Percentiles rank a stretch among this genome's conserved stretches.
Evolutionary conservation across 2,113 vertebrate genomes (phyloP).

Genomic region (Trochalopteron elliotii): DNA sequence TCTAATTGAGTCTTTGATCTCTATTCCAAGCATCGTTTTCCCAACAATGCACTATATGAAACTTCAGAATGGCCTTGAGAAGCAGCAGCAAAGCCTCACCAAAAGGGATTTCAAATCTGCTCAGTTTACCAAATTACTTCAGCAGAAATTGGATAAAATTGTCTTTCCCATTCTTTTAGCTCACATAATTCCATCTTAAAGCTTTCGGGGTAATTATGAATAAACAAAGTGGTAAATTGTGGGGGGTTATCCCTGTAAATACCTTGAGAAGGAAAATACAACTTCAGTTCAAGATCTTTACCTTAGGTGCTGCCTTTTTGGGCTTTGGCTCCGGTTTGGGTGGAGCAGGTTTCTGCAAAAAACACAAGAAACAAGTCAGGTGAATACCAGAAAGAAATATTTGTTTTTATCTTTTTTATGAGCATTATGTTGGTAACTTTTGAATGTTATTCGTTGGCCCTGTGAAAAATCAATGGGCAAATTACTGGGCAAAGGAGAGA

Average conservation of each 20-base stretch:
- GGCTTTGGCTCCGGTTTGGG: slow-evolving; percentile 85
- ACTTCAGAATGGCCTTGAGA: background rate
- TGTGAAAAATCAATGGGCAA: background rate
- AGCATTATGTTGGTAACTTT: background rate
- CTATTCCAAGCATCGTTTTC: background rate
- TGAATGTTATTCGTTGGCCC: background rate
- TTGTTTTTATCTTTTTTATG: no score
- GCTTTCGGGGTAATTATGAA: background rate
- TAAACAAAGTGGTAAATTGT: background rate
- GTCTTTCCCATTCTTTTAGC: background rate
- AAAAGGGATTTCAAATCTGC: background rate
- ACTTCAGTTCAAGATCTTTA: slow-evolving; percentile 40
- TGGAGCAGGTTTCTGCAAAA: slow-evolving; percentile 78
- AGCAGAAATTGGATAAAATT: background rate
- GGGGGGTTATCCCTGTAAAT: background rate
- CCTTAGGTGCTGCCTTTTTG: slow-evolving; percentile 88
- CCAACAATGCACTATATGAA: background rate
- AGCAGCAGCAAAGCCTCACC: background rate
- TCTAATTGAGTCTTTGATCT: background rate
- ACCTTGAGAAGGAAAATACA: background rate
- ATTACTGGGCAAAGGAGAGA: background rate
- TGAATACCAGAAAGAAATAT: background rate
- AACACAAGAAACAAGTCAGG: background rate
- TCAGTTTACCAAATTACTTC: background rate
- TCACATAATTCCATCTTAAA: background rate